Evolutionary conservation across 2,113 vertebrate species (phyloP), one percentile per base, ranked within the genome.

Genomic region (Leucosticte australis): DNA sequence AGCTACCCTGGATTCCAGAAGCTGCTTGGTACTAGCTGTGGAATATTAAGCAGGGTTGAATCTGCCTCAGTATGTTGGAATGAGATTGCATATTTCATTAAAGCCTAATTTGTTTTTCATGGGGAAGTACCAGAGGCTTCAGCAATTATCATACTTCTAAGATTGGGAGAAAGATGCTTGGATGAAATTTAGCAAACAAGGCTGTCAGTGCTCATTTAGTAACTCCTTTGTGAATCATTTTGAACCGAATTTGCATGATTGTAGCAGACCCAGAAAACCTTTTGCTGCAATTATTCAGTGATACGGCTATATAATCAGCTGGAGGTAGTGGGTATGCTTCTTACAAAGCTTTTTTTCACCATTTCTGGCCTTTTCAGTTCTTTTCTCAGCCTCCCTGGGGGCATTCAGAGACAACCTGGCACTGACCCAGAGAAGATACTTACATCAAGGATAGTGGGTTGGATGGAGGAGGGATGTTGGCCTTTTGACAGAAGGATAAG

Each of bases 81-180:
- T n/a, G 75, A 85, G 80, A 95, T 93, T 95, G 65, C 24, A 47
- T 93, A 39, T 96, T 96, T 83, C 75, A 53, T 94, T 86, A 96
- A 62, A 91, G 33, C 53, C 33, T 95, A 44, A 86, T 85, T 91
- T 96, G 73, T 59, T 88, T 94, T 82, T 96, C 88, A 87, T 87
- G 62, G 74, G 80, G 88, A 94, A 95, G 60, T 85, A 96, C 57
- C 49, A 67, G 83, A 77, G 79, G 84, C 69, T 57, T 57, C 3
- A 3, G 82, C 76, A 96, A 44, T 96, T 96, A 94, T 16, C n/a
- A 10, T 82, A 37, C 67, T 93, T 94, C 44, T 88, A 96, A 94
- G 88, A 91, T 4, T 35, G 69, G 37, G 83, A 89, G 86, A 80
- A 95, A 82, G 96, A 97, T 85, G 70, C 83, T 84, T 83, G 83